Evolutionary conservation across 2,888 invertebrate genomes (phyloP).

Genomic region (Platynereis dumerilii): DNA sequence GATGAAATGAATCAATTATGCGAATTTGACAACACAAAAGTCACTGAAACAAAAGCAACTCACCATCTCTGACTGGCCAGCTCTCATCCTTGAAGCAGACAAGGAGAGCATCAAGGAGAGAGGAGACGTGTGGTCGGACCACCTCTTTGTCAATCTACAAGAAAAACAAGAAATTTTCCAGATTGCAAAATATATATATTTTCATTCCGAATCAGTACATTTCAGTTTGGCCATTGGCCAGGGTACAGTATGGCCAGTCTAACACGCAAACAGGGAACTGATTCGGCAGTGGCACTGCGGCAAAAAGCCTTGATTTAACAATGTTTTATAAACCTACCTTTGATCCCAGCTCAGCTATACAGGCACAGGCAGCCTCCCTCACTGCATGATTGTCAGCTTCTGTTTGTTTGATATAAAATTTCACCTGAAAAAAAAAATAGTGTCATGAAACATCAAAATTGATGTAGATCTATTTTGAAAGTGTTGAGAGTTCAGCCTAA

Average conservation of each 20-base stretch:
- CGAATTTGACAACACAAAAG: too few species aligned
- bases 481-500: neutral
- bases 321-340: too few species aligned
- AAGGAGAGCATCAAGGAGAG: slow-evolving; percentile 64
- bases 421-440: slow-evolving; percentile 56
- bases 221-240: too few species aligned
- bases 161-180: too few species aligned
- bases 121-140: slow-evolving; percentile 63
- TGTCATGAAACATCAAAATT: too few species aligned
- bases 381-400: slow-evolving; percentile 68
- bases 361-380: slow-evolving; percentile 68
- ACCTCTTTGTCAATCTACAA: slow-evolving; percentile 54
- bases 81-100: slow-evolving; percentile 68
- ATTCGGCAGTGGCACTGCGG: too few species aligned
- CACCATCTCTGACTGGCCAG: slow-evolving; percentile 70
- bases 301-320: too few species aligned
- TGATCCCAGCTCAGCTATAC: slow-evolving; percentile 67
- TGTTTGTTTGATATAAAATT: slow-evolving; percentile 66
- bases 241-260: too few species aligned
- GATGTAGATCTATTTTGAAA: neutral
- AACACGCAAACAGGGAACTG: too few species aligned
- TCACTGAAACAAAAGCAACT: slow-evolving; percentile 25
- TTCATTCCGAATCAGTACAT: too few species aligned
- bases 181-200: too few species aligned
- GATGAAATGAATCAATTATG: too few species aligned